phyloP scores from a whole-genome alignment of 2,113 vertebrate species.

The Opisthocomus hoazin region DNA sequence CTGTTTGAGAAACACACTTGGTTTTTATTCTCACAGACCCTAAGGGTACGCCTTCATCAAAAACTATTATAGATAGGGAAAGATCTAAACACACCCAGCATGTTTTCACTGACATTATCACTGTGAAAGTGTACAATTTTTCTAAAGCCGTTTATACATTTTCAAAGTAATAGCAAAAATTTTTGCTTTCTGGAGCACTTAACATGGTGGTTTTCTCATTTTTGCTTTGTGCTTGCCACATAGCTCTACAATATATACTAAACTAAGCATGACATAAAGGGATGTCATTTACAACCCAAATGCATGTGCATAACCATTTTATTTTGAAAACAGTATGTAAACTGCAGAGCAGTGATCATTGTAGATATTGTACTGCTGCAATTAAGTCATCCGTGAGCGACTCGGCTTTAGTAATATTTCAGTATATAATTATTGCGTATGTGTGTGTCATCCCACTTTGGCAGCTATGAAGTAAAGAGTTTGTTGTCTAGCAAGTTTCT shows the following conservation, averaged over 20 bases:
- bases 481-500: constrained; percentile 67
- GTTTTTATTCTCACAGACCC: background rate
- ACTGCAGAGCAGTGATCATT: background rate
- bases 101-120: background rate
- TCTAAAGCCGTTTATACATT: background rate
- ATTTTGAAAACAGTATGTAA: background rate
- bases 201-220: background rate
- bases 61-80: background rate
- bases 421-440: constrained; percentile 34
- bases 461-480: constrained; percentile 28
- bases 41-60: background rate
- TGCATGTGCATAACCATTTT: background rate
- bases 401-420: background rate
- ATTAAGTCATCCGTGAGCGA: background rate
- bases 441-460: constrained; percentile 28
- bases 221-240: background rate
- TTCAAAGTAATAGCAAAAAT: background rate
- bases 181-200: background rate
- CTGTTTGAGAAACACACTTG: background rate
- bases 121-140: background rate
- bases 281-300: constrained; percentile 17
- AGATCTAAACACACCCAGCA: background rate
- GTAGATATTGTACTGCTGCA: background rate
- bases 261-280: background rate
- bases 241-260: background rate